phyloP scores from a whole-genome alignment of 2,888 invertebrate genomes.

The Megalurothrips usitatus region DNA sequence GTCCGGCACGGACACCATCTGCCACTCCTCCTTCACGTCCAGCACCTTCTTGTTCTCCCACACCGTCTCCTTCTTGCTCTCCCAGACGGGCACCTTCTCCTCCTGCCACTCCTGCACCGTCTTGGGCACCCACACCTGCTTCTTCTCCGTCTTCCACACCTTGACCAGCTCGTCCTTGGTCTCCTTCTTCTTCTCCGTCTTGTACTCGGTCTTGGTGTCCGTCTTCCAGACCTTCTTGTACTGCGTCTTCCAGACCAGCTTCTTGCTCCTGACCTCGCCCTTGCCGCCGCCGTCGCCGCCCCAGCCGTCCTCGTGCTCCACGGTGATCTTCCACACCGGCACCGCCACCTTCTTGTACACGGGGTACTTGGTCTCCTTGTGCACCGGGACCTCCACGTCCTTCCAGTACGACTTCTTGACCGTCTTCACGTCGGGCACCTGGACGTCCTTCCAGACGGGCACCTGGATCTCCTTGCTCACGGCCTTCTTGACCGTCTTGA shows the following conservation, averaged over 20 bases:
- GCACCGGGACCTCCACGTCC: neutral
- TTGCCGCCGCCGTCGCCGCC: constrained; percentile 16
- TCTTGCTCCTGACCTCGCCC: neutral
- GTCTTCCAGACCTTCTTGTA: constrained; percentile 17
- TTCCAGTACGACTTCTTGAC: neutral
- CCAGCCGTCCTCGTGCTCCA: constrained; percentile 33
- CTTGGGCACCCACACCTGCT: constrained; percentile 32
- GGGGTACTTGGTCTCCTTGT: constrained; percentile 19
- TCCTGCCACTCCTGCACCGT: constrained; percentile 38
- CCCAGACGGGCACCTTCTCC: constrained; percentile 17
- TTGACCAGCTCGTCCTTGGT: constrained; percentile 35
- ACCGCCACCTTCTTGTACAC: constrained; percentile 7
- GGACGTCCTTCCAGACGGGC: constrained; percentile 2
- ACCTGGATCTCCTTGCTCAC: constrained; percentile 7
- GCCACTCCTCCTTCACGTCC: constrained; percentile 19
- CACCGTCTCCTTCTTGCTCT: neutral
- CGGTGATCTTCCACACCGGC: constrained; percentile 12
- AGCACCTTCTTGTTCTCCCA: constrained; percentile 2
- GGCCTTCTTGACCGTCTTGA: constrained; percentile 24
- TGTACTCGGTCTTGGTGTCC: constrained; percentile 31
- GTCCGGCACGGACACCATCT: neutral
- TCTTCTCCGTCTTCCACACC: constrained; percentile 19
- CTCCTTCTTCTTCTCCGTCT: constrained; percentile 35
- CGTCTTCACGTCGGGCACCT: constrained; percentile 13
- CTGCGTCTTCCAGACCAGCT: constrained; percentile 30